A percentile compares a stretch with the other conserved stretches of the same genome.
Conservation (phyloP, 2,797 vertebrate species). For the Lophius americanus region DNA sequence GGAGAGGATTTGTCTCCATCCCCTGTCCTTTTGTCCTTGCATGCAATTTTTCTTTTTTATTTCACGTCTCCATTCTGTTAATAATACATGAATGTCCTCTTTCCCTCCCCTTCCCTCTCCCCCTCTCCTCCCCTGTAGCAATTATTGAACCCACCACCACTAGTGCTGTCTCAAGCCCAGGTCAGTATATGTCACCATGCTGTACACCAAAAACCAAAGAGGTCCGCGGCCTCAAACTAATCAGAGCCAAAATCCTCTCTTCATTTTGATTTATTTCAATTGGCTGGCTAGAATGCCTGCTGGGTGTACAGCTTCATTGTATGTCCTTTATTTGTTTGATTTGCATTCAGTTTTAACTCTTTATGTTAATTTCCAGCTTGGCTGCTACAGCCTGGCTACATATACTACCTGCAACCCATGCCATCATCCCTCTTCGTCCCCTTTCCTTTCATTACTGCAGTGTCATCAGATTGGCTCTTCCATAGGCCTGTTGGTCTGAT, state of each 20-base stretch:
- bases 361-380: constrained; percentile 54
- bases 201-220: constrained; percentile 84
- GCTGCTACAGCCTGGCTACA: constrained; percentile 67
- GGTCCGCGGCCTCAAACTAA: constrained; percentile 82
- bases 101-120: constrained; percentile 86
- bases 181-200: constrained; percentile 97
- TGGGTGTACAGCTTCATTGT: constrained; percentile 80
- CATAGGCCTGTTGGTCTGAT: constrained; percentile 77
- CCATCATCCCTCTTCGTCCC: constrained; percentile 58
- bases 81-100: constrained; percentile 97
- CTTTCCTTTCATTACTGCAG: constrained; percentile 67
- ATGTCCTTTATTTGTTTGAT: constrained; percentile 48
- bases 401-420: constrained; percentile 63
- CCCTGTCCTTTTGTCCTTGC: constrained; percentile 79
- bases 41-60: constrained; percentile 83
- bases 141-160: constrained; percentile 97
- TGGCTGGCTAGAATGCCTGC: constrained; percentile 81
- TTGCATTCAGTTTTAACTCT: constrained; percentile 43
- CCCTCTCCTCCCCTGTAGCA: constrained; percentile 96
- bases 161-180: constrained; percentile 99
- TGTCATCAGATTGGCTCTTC: constrained; percentile 79
- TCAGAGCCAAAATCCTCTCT: constrained; percentile 64
- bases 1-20: constrained; percentile 69
- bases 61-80: constrained; percentile 93
- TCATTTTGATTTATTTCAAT: constrained; percentile 73